Evolutionary conservation across 2,113 vertebrate genomes (phyloP).

Genomic region (Meles meles): DNA sequence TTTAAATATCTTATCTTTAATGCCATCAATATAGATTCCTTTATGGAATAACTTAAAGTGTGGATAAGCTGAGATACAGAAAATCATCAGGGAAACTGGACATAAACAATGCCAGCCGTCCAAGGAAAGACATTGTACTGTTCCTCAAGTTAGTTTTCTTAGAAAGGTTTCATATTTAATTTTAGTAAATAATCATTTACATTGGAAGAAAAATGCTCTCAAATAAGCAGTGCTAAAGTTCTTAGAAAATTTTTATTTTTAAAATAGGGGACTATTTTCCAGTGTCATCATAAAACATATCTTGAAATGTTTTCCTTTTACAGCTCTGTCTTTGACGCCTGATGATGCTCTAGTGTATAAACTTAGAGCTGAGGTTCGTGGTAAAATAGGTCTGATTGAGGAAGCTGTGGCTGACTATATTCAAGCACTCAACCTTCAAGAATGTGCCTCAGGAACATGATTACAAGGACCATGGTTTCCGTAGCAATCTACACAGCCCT

Average conservation of each 20-base stretch:
- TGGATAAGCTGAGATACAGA: not conserved
- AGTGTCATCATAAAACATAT: not conserved
- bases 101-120: not conserved
- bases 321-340: conserved; percentile 84
- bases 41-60: not conserved
- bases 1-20: not conserved
- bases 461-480: not conserved
- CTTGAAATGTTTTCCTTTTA: conserved; percentile 59
- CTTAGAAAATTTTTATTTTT: not conserved
- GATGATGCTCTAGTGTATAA: conserved; percentile 81
- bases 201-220: conserved; percentile 7
- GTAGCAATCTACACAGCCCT: not conserved
- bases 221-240: not conserved
- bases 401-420: conserved; percentile 84
- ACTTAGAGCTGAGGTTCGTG: conserved; percentile 83
- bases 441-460: conserved; percentile 47
- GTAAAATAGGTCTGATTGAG: conserved; percentile 80
- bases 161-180: not conserved
- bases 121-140: not conserved
- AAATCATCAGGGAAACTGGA: not conserved
- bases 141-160: not conserved
- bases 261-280: not conserved
- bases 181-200: not conserved
- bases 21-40: conserved; percentile 5
- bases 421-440: conserved; percentile 81